Conservation (phyloP, 2,888 invertebrate species). For the Odontomyia ornata region DNA sequence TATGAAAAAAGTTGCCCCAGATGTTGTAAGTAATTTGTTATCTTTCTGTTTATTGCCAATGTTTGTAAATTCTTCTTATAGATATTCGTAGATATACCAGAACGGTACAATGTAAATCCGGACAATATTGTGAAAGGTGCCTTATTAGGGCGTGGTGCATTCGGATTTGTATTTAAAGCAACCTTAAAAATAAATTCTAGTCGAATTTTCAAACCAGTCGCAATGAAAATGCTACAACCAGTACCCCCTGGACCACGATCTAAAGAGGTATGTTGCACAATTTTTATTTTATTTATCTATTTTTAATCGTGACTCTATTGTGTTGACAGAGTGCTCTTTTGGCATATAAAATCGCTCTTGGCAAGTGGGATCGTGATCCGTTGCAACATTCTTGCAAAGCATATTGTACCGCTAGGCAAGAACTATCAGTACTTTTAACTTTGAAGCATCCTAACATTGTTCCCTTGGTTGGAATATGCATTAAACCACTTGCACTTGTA, state of each 20-base stretch:
- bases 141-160: constrained; percentile 93
- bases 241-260: constrained; percentile 77
- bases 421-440: constrained; percentile 85
- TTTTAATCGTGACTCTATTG: background rate
- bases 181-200: constrained; percentile 71
- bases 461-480: constrained; percentile 88
- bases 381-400: constrained; percentile 93
- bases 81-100: constrained; percentile 89
- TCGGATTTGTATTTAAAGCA: constrained; percentile 94
- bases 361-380: constrained; percentile 95
- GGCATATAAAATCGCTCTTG: constrained; percentile 72
- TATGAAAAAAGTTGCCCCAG: constrained; percentile 87
- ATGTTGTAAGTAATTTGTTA: constrained; percentile 71
- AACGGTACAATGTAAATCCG: constrained; percentile 80
- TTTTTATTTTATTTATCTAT: background rate
- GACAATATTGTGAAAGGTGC: constrained; percentile 81
- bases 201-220: constrained; percentile 74
- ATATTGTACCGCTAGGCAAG: constrained; percentile 95
- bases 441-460: constrained; percentile 92
- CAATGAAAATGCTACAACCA: constrained; percentile 96
- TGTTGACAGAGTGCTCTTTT: constrained; percentile 60
- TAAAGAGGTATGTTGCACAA: constrained; percentile 56
- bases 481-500: constrained; percentile 87
- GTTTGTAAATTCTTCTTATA: constrained; percentile 55
- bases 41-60: background rate